Evolutionary conservation across 2,113 vertebrate species (phyloP).

Genomic region (Caloenas nicobarica): DNA sequence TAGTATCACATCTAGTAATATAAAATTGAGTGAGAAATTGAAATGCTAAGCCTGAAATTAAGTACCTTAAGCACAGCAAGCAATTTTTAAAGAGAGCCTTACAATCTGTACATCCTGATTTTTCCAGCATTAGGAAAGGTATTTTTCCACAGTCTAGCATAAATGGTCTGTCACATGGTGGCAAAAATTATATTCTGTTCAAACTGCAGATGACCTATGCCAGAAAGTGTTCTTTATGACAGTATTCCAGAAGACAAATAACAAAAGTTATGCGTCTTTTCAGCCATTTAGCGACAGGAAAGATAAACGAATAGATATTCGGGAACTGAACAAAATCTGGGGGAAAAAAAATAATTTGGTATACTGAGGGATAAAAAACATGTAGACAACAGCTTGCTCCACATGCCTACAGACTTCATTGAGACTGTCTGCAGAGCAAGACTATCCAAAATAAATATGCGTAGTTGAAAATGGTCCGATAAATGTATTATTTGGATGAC

Average conservation of each 20-base stretch:
- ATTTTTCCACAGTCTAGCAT: not conserved
- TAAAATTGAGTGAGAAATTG: not conserved
- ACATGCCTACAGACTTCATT: not conserved
- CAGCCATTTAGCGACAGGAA: not conserved
- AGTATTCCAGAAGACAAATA: not conserved
- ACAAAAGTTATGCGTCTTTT: not conserved
- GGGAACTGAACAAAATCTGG: not conserved
- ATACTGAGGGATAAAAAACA: not conserved
- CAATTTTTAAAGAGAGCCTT: not conserved
- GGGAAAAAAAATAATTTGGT: not conserved
- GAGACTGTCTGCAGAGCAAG: not conserved
- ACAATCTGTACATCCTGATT: not conserved
- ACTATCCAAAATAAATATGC: not conserved
- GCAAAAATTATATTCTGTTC: not conserved
- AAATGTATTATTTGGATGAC: not conserved
- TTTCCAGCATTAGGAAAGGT: conserved; percentile 12
- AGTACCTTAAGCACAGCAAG: not conserved
- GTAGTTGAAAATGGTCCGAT: not conserved
- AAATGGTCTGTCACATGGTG: not conserved
- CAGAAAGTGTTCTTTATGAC: not conserved
- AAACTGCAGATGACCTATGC: not conserved
- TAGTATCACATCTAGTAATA: not conserved
- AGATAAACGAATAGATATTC: not conserved
- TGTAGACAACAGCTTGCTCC: not conserved
- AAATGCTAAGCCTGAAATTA: not conserved